These are phyloP conservation scores for Cyclura pinguis DNA, from an alignment of 2,797 vertebrate genomes.

Conservation along the genomic window DNA sequence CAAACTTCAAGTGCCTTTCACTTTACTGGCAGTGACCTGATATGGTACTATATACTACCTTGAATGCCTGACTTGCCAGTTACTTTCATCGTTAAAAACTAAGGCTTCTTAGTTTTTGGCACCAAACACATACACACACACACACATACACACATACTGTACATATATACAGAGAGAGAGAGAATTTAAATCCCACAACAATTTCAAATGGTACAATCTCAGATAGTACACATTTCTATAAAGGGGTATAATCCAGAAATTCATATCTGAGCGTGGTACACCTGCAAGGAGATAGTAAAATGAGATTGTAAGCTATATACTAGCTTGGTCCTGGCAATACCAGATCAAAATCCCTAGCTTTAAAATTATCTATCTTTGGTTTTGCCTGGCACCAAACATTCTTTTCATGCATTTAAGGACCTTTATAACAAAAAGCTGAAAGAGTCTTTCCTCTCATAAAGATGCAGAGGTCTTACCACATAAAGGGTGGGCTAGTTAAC, in stretches of 20 bases:
- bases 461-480: not conserved
- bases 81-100: not conserved
- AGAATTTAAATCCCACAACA: not conserved
- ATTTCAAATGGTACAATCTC: not conserved
- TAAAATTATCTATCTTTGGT: no score
- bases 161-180: no score
- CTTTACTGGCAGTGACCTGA: not conserved
- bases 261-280: constrained; percentile 24
- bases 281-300: not conserved
- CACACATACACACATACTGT: no score
- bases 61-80: not conserved
- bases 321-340: not conserved
- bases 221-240: not conserved
- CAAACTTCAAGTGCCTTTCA: not conserved
- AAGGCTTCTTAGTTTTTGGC: not conserved
- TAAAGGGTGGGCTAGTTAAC: not conserved
- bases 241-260: not conserved
- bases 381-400: not conserved
- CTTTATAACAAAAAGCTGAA: not conserved
- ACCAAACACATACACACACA: not conserved
- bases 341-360: not conserved
- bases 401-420: not conserved
- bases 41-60: not conserved
- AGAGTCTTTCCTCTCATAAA: not conserved
- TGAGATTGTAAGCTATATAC: not conserved